Evolutionary conservation across 1,140 invertebrate genomes (phyloP).

Genomic region (Nixonia krombeini): DNA sequence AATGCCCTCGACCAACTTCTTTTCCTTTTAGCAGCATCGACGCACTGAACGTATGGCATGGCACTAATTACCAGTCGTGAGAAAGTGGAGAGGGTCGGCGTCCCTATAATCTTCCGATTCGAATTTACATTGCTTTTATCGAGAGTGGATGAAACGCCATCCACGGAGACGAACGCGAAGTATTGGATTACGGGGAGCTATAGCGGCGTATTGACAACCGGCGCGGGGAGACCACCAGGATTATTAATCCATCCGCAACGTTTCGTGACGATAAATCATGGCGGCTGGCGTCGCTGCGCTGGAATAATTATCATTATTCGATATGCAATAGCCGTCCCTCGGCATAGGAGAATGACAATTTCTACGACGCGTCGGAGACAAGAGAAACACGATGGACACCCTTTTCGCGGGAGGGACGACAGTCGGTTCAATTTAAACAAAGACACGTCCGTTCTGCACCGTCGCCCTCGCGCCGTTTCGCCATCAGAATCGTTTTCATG

Average conservation of each 20-base stretch:
- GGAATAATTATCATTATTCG: constrained; percentile 22
- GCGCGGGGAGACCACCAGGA: too few species aligned
- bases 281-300: background rate
- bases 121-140: constrained; percentile 43
- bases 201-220: background rate
- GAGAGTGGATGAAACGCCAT: constrained; percentile 31
- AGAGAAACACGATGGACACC: constrained; percentile 50
- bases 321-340: constrained; percentile 35
- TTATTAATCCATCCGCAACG: too few species aligned
- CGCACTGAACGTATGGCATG: constrained; percentile 23
- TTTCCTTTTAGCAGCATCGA: constrained; percentile 36
- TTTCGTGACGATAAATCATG: background rate
- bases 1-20: constrained; percentile 30
- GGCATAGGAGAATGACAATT: constrained; percentile 33
- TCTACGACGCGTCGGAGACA: constrained; percentile 26
- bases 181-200: background rate
- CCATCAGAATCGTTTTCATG: constrained; percentile 51
- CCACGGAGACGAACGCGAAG: background rate
- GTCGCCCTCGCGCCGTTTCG: constrained; percentile 38
- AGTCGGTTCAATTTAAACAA: constrained; percentile 64
- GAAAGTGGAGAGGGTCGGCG: constrained; percentile 25
- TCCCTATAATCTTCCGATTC: constrained; percentile 35
- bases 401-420: constrained; percentile 51
- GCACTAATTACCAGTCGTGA: constrained; percentile 33
- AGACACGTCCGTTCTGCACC: constrained; percentile 56